Evolutionary conservation across 2,113 vertebrate genomes (phyloP).

Genomic region (Electrona antarctica): DNA sequence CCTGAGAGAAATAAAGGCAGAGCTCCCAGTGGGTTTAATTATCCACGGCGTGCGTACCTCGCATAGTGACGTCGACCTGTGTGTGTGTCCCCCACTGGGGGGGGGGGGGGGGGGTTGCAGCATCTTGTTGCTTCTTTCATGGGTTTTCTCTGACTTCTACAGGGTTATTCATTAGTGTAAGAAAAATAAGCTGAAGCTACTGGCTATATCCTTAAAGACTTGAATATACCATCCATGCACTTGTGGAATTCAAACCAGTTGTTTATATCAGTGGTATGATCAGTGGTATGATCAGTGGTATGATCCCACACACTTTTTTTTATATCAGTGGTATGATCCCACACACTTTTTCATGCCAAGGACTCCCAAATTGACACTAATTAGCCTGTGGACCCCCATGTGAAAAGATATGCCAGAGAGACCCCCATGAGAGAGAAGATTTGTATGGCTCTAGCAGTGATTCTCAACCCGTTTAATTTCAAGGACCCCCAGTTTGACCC

Average conservation of each 20-base stretch:
- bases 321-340: neutral
- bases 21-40: conserved; percentile 75
- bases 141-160: neutral
- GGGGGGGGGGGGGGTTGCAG: no score
- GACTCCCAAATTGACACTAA: no score
- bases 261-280: neutral
- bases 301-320: neutral
- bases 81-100: neutral
- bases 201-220: neutral
- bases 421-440: no score
- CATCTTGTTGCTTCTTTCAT: neutral
- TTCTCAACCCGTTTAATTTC: no score
- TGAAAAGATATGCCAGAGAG: no score
- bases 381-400: no score
- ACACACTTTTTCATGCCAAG: neutral
- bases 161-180: no score
- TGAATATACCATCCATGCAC: neutral
- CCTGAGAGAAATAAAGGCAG: conserved; percentile 37
- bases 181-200: neutral
- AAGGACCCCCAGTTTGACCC: no score
- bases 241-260: neutral
- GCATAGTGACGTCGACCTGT: conserved; percentile 66
- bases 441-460: no score
- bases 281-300: no score
- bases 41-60: conserved; percentile 60